Evolutionary conservation across 2,888 invertebrate genomes (phyloP).

Genomic region (Blastobasis adustella): DNA sequence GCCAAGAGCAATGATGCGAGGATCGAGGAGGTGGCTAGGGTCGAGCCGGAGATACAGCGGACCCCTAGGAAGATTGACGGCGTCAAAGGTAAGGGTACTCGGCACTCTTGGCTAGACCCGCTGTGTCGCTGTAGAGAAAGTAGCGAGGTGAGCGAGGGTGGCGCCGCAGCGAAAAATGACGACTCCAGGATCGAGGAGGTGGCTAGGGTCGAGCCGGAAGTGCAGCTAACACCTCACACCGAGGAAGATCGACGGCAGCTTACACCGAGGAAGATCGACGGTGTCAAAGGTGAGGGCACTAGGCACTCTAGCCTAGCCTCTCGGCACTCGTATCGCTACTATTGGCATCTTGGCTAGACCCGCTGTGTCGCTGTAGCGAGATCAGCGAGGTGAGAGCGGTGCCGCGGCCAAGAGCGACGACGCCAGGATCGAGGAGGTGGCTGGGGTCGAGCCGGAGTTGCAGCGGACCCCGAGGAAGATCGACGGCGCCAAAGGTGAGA

Average conservation of each 20-base stretch:
- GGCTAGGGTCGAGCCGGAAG: background rate
- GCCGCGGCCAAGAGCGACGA: too few relatives aligned
- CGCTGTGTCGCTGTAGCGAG: constrained; percentile 21
- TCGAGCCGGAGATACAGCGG: constrained; percentile 35
- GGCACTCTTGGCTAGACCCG: too few relatives aligned
- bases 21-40: constrained; percentile 22
- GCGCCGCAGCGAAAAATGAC: constrained; percentile 50
- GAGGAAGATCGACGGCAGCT: background rate
- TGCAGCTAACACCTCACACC: background rate
- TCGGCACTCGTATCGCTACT: too few relatives aligned
- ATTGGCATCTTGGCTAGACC: constrained; percentile 7
- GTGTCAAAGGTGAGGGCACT: background rate
- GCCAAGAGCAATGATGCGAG: constrained; percentile 39
- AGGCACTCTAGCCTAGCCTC: too few relatives aligned
- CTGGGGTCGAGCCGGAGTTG: constrained; percentile 69
- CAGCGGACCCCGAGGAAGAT: constrained; percentile 67
- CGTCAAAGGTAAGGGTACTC: too few relatives aligned
- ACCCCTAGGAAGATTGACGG: constrained; percentile 69
- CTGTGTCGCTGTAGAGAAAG: too few relatives aligned
- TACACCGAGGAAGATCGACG: background rate
- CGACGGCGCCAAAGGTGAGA: constrained; percentile 58
- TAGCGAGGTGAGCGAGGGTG: constrained; percentile 60
- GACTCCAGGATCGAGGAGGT: constrained; percentile 18
- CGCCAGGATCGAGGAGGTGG: constrained; percentile 63
- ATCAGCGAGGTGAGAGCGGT: constrained; percentile 61